Evolutionary conservation across 2,797 vertebrate species (phyloP).

Genomic region (Cheirogaleus major): DNA sequence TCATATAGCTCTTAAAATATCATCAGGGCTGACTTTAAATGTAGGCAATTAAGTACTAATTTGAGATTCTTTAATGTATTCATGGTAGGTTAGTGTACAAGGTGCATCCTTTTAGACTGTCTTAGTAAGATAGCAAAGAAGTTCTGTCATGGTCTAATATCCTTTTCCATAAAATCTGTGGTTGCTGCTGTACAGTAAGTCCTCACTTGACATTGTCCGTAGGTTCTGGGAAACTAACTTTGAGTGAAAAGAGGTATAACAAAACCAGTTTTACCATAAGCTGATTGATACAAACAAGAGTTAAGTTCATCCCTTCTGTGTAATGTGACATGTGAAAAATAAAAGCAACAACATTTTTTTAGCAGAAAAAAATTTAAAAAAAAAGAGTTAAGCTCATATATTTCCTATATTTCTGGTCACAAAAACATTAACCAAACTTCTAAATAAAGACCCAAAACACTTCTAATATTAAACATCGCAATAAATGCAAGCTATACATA

Average conservation of each 20-base stretch:
- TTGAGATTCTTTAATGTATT: background rate
- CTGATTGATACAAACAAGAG: background rate
- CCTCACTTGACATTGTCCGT: background rate
- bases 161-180: conserved; percentile 34
- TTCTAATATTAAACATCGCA: background rate
- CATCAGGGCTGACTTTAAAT: conserved; percentile 9
- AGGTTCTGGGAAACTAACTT: background rate
- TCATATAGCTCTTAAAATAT: conserved; percentile 22
- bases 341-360: no score
- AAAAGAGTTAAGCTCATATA: background rate
- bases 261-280: background rate
- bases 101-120: background rate
- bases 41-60: background rate
- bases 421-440: background rate
- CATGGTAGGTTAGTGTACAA: background rate
- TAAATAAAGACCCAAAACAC: background rate
- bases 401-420: background rate
- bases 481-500: background rate
- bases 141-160: background rate
- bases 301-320: background rate
- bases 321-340: no score
- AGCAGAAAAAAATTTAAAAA: no score
- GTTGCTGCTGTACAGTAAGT: background rate
- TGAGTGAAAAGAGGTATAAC: background rate
- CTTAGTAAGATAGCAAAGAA: conserved; percentile 12